Evolutionary conservation across 2,888 invertebrate species (phyloP).

Genomic region (Automeris io): DNA sequence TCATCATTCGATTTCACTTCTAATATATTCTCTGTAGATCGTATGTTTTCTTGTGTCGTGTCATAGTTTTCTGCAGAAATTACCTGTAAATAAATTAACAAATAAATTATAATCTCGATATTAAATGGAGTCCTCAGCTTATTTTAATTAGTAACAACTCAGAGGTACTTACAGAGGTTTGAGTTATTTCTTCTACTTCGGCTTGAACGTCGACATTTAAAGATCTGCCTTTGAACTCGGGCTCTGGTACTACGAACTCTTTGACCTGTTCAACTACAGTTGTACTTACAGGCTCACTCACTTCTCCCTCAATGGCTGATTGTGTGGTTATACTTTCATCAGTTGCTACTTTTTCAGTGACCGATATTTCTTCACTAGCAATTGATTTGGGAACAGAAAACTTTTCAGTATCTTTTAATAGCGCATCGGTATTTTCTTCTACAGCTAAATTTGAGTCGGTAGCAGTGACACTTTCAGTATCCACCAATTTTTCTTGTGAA

Average conservation of each 20-base stretch:
- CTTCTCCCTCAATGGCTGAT: constrained; percentile 15
- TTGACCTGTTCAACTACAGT: constrained; percentile 3
- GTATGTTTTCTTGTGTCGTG: constrained; percentile 6
- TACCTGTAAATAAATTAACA: constrained; percentile 1
- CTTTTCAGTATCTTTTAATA: not conserved
- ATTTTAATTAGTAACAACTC: not conserved
- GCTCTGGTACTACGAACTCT: constrained; percentile 6
- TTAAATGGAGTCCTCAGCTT: not conserved
- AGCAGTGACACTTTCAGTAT: constrained; percentile 1
- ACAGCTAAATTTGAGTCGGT: not conserved
- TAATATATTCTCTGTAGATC: constrained; percentile 14
- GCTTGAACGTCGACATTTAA: constrained; percentile 9
- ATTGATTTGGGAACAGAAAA: not conserved
- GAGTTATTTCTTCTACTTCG: constrained; percentile 9
- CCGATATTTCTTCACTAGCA: not conserved
- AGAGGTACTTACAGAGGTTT: not conserved
- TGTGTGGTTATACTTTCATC: not conserved
- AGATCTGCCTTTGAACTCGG: constrained; percentile 8
- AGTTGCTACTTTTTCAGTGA: not conserved
- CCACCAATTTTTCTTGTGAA: constrained; percentile 2
- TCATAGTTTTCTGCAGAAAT: constrained; percentile 8
- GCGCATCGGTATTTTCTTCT: not conserved
- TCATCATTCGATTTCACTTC: constrained; percentile 11
- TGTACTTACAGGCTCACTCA: constrained; percentile 12
- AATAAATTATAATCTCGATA: not conserved